Percentiles rank a stretch among this genome's conserved stretches.
These are phyloP conservation scores for Petrocephalus schoutedeni DNA, from an alignment of 2,797 vertebrate genomes.

Conservation along the genomic window DNA sequence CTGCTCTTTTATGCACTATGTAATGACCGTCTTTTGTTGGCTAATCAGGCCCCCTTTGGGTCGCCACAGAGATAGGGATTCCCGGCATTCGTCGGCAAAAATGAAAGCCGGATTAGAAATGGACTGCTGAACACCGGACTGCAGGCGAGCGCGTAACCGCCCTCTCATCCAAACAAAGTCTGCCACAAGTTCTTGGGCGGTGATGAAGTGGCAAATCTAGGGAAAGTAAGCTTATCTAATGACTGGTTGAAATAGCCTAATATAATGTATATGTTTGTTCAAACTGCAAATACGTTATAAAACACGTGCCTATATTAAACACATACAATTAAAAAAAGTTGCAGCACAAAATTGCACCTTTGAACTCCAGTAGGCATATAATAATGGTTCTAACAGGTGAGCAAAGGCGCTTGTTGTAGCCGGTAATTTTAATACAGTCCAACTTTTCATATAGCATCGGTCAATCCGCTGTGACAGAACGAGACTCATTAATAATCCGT, in stretches of 20 bases:
- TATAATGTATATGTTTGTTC: background rate
- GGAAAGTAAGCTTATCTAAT: slow-evolving; percentile 24
- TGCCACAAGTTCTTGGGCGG: slow-evolving; percentile 74
- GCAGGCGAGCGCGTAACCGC: slow-evolving; percentile 77
- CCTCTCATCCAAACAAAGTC: slow-evolving; percentile 69
- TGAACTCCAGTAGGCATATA: background rate
- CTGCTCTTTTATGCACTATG: slow-evolving; percentile 73
- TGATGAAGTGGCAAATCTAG: slow-evolving; percentile 62
- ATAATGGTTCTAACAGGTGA: background rate
- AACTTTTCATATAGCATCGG: background rate
- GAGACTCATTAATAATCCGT: background rate
- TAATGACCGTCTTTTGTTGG: slow-evolving; percentile 82
- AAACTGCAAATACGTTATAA: background rate
- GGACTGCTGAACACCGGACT: slow-evolving; percentile 80
- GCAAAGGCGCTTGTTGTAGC: background rate
- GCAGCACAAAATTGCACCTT: background rate
- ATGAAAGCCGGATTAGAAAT: slow-evolving; percentile 91
- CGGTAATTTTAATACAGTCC: background rate
- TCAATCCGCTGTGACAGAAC: background rate
- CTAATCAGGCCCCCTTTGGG: slow-evolving; percentile 88
- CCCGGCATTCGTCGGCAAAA: slow-evolving; percentile 86
- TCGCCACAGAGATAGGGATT: slow-evolving; percentile 78
- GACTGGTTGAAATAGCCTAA: background rate
- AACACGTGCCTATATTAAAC: background rate
- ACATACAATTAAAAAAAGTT: background rate